Percentiles rank a stretch among this genome's conserved stretches.
Evolutionary conservation across 1,140 invertebrate species (phyloP).

Genomic region (Neotoxoptera formosana): DNA sequence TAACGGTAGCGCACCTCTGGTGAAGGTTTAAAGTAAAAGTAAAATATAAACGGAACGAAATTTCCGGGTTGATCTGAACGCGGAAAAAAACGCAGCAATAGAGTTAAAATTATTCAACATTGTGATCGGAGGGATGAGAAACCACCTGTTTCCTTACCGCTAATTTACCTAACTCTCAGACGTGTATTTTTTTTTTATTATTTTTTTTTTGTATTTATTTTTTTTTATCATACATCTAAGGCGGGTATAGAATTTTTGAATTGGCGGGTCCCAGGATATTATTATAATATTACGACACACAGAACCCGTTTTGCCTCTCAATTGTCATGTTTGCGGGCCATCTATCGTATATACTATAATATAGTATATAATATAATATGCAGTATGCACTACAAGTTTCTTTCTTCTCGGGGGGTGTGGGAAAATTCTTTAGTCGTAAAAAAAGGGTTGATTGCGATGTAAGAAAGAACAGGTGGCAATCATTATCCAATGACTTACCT

Average conservation of each 20-base stretch:
- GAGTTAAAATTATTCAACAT: slow-evolving; percentile 52
- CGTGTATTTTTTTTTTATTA: slow-evolving; percentile 32
- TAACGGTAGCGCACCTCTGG: slow-evolving; percentile 1
- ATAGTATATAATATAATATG: slow-evolving; percentile 23
- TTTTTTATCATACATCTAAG: slow-evolving; percentile 11
- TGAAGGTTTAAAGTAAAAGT: slow-evolving; percentile 3
- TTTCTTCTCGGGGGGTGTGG: slow-evolving; percentile 56
- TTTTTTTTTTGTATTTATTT: slow-evolving; percentile 20
- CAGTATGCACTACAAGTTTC: slow-evolving; percentile 42
- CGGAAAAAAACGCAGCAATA: slow-evolving; percentile 17
- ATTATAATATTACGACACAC: slow-evolving; percentile 56
- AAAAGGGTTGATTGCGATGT: slow-evolving; percentile 57
- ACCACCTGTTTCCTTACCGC: slow-evolving; percentile 54
- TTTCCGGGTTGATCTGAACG: slow-evolving; percentile 45
- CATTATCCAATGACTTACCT: slow-evolving; percentile 57
- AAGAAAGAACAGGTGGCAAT: slow-evolving; percentile 57
- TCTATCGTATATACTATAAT: background rate
- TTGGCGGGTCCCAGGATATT: slow-evolving; percentile 56
- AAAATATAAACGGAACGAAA: slow-evolving; percentile 7
- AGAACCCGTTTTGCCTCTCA: slow-evolving; percentile 57
- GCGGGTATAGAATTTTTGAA: slow-evolving; percentile 46
- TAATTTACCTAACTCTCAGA: slow-evolving; percentile 57
- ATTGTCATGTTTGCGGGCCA: slow-evolving; percentile 56
- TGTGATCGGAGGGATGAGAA: slow-evolving; percentile 27
- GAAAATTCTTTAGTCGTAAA: slow-evolving; percentile 58